These are phyloP conservation scores for Shargacucullia verbasci DNA, from an alignment of 2,888 invertebrate species.

Conservation along the genomic window DNA sequence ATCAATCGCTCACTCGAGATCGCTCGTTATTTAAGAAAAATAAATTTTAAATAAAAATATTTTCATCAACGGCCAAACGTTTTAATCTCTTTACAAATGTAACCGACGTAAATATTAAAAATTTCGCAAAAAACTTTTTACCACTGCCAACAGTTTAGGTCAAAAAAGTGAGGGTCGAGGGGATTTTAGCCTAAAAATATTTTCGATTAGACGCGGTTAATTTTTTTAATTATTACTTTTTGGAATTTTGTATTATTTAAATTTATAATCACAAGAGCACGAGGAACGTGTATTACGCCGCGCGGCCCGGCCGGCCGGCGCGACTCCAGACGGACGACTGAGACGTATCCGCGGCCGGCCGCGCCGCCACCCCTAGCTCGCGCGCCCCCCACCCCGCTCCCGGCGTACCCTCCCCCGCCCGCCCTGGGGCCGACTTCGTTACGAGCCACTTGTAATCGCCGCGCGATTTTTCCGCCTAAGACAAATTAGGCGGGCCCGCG, in stretches of 20 bases:
- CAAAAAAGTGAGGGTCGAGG: conserved; percentile 80
- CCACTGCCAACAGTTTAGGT: conserved; percentile 81
- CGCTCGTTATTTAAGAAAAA: conserved; percentile 76
- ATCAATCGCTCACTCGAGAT: conserved; percentile 77
- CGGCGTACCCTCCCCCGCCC: conserved; percentile 59
- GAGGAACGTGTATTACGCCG: conserved; percentile 88
- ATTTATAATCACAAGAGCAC: conserved; percentile 89
- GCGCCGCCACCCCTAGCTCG: conserved; percentile 68
- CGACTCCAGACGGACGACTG: conserved; percentile 89
- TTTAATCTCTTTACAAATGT: conserved; percentile 84
- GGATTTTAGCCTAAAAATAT: conserved; percentile 85
- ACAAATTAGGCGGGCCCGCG: conserved; percentile 87
- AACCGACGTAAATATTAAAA: conserved; percentile 88
- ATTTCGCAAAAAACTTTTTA: conserved; percentile 84
- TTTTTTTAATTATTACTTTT: conserved; percentile 68
- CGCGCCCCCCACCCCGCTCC: conserved; percentile 54
- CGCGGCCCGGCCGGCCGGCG: conserved; percentile 88
- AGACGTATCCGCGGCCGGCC: conserved; percentile 77
- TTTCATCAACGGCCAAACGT: conserved; percentile 85
- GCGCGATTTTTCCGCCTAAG: conserved; percentile 89
- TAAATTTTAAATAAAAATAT: conserved; percentile 84
- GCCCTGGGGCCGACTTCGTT: conserved; percentile 85
- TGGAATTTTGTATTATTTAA: conserved; percentile 79
- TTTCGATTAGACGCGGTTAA: conserved; percentile 84
- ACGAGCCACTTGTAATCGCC: conserved; percentile 89